Conservation (phyloP, 2,888 invertebrate genomes). For the Timema podura region DNA sequence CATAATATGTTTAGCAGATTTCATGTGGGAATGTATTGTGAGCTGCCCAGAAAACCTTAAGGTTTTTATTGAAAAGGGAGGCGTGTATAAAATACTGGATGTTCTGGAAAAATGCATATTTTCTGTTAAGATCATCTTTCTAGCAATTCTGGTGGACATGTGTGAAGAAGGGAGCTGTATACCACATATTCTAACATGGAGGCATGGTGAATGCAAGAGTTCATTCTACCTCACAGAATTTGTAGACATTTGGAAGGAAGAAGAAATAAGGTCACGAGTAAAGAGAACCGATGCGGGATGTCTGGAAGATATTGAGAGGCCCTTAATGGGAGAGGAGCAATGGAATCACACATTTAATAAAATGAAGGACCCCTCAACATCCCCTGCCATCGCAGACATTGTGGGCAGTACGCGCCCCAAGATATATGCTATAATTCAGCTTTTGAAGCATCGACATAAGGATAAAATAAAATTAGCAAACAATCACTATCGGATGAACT, state of each 20-base stretch:
- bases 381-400: background rate
- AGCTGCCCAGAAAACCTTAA: background rate
- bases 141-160: background rate
- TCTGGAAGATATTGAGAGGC: background rate
- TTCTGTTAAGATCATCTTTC: background rate
- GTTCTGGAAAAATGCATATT: background rate
- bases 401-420: constrained; percentile 3
- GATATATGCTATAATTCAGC: background rate
- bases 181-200: background rate
- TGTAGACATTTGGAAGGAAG: constrained; percentile 4
- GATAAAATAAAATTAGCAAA: background rate
- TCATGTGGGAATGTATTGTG: constrained; percentile 3
- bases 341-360: background rate
- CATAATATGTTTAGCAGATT: background rate
- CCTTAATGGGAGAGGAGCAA: constrained; percentile 2
- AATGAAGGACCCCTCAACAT: background rate
- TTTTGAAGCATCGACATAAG: background rate
- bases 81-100: background rate
- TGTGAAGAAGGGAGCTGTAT: background rate
- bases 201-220: constrained; percentile 1
- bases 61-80: background rate
- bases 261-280: background rate
- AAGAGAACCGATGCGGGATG: constrained; percentile 4
- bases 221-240: background rate
- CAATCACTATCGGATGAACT: background rate